Base-by-base conservation (phyloP, 2,797 vertebrate genomes). In the Ataeniobius toweri region DNA sequence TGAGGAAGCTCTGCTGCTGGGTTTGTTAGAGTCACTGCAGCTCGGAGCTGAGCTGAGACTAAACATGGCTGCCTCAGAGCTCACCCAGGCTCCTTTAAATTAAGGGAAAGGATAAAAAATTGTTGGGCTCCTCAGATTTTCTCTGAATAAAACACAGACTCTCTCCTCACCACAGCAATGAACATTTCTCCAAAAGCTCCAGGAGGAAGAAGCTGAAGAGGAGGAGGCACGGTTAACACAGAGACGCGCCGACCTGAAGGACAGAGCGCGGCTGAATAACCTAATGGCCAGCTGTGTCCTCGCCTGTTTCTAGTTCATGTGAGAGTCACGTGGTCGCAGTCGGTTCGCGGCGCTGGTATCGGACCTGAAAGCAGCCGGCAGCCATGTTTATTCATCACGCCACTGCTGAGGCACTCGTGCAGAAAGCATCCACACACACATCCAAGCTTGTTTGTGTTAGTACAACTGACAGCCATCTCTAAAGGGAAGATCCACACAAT, bases 371-470 rank as follows among this genome's bases (percentile, higher is more conserved):
- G 51, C 58, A 81, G 55, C 71, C 56, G 0, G 6, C 6, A 72
- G 78, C 71, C 58, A 65, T 4, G 1, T 76, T 73, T 70, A 83
- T 85, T 89, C 76, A 91, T 77, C 87, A 79, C 22, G 22, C 73
- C 61, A 79, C 71, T 8, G 77, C 77, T 50, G 44, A 80, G 31
- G 75, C 85, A 63, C 83, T 83, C 46, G 10, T 74, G 80, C 79
- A 82, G 75, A 87, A 86, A 83, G 56, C 79, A 18, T 56, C 2
- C 26, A 69, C 53, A 61, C 73, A 72, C 61, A 44, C 73, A 50
- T 63, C 5, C 50, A 63, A 16, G 26, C 36, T 67, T 1, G 3
- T 24, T 24, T 24, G 63, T 39, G 36, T 41, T 39, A 67, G 41
- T 36, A 1, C 39, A 24, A n/a, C 63, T 44, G 63, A 67, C 63